Percentiles rank a stretch among this genome's conserved stretches.
Evolutionary conservation across 2,888 invertebrate genomes (phyloP).

Genomic region (Ellobium chinense): DNA sequence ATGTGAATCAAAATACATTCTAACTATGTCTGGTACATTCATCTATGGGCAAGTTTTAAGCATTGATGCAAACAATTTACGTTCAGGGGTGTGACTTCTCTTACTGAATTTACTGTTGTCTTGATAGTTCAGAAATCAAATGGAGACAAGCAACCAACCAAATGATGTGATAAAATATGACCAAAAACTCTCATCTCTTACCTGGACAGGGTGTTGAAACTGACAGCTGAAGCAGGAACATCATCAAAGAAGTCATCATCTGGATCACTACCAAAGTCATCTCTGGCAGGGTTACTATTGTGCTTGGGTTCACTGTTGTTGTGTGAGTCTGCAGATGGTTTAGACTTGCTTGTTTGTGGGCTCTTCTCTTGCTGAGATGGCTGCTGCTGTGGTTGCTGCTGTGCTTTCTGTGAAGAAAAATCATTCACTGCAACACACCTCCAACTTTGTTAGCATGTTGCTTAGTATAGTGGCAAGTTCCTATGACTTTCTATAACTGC

Average conservation of each 20-base stretch:
- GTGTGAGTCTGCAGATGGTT: neutral
- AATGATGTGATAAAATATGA: neutral
- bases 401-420: too few species aligned
- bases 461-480: too few species aligned
- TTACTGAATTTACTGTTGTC: too few species aligned
- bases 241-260: conserved; percentile 77
- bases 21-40: too few species aligned
- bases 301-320: neutral
- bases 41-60: too few species aligned
- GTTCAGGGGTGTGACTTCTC: too few species aligned
- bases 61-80: too few species aligned
- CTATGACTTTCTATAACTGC: too few species aligned
- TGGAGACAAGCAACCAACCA: neutral
- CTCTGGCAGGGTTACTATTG: neutral
- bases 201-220: conserved; percentile 47
- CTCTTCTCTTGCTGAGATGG: neutral
- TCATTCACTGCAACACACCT: too few species aligned
- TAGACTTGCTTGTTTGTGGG: neutral
- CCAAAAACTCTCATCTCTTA: neutral
- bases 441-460: too few species aligned
- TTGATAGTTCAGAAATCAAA: too few species aligned
- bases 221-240: conserved; percentile 51
- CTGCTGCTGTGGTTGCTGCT: conserved; percentile 9
- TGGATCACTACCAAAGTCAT: conserved; percentile 57
- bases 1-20: too few species aligned